Evolutionary conservation across 2,888 invertebrate species (phyloP).

Genomic region (Endotricha flammealis): DNA sequence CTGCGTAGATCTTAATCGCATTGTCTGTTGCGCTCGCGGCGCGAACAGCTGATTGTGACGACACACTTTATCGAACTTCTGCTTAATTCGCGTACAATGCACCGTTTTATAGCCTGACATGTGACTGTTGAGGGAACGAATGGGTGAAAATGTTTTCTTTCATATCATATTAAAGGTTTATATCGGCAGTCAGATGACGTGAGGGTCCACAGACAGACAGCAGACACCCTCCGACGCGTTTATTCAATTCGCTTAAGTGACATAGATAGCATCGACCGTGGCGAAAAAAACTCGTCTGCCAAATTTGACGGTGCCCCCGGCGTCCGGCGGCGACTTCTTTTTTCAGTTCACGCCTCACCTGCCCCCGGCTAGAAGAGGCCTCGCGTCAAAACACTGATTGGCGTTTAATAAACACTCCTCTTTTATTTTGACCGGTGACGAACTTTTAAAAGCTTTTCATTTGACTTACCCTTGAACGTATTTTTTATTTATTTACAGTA

Average conservation of each 20-base stretch:
- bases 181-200: slow-evolving; percentile 2
- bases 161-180: slow-evolving; percentile 1
- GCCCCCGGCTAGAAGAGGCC: slow-evolving; percentile 50
- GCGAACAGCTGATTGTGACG: slow-evolving; percentile 73
- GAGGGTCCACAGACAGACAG: slow-evolving; percentile 28
- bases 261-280: slow-evolving; percentile 70
- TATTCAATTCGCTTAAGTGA: slow-evolving; percentile 78
- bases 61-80: slow-evolving; percentile 64
- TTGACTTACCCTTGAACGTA: slow-evolving; percentile 1
- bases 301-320: slow-evolving; percentile 56
- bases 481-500: not conserved
- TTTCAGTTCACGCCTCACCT: slow-evolving; percentile 66
- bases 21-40: slow-evolving; percentile 77
- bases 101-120: not conserved
- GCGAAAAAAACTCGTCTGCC: slow-evolving; percentile 68
- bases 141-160: slow-evolving; percentile 1
- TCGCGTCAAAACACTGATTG: slow-evolving; percentile 61
- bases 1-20: slow-evolving; percentile 80
- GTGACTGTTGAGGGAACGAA: not conserved
- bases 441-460: slow-evolving; percentile 31
- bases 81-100: slow-evolving; percentile 43
- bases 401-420: slow-evolving; percentile 55
- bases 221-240: slow-evolving; percentile 58
- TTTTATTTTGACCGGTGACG: slow-evolving; percentile 34
- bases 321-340: slow-evolving; percentile 51